Evolutionary conservation across 2,113 vertebrate genomes (phyloP), one percentile per base, ranked within the genome.

Genomic region (Leucoraja erinaceus): DNA sequence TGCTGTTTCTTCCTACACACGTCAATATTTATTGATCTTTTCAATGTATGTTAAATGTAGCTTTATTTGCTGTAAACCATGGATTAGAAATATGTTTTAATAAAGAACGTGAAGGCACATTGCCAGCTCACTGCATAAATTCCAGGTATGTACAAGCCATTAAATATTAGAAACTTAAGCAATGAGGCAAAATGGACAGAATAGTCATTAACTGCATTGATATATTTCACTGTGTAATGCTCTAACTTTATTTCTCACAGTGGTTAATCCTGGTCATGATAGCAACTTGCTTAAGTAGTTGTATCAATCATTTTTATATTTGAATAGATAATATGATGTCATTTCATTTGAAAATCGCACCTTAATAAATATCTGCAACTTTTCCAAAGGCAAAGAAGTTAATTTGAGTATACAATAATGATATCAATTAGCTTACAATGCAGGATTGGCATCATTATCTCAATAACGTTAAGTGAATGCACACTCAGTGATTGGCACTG

Each of bases 1-100:
- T 47, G 38, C 38, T 1, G 38, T 47, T 47, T 3, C 38, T 47
- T 47, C 38, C 38, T 47, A 47, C 38, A 66, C 38, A 72, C 20
- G 38, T 91, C 90, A 91, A 91, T 91, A 72, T 74, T 74, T 91
- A 91, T 91, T 74, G 90, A 91, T 47, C 68, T 54, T 91, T 91
- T 74, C 68, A 74, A 25, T 91, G 90, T 20, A 16, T 47, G 33
- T 54, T 72, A 47, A 91, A 72, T 22, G 72, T 91, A 72, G 66
- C 9, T 91, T 91, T 74, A 91, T 91, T 74, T 91, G 25, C 66
- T 91, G 88, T 66, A 91, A 66, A 22, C 14, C 33, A 91, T 72
- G 38, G 66, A 91, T 91, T 72, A 47, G 66, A 91, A 66, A 74
- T 54, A 31, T 31, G 72, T 72, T 33, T 38, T 31, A 72, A 25